phyloP scores from a whole-genome alignment of 2,113 vertebrate species.

The Trogon melanurus region DNA sequence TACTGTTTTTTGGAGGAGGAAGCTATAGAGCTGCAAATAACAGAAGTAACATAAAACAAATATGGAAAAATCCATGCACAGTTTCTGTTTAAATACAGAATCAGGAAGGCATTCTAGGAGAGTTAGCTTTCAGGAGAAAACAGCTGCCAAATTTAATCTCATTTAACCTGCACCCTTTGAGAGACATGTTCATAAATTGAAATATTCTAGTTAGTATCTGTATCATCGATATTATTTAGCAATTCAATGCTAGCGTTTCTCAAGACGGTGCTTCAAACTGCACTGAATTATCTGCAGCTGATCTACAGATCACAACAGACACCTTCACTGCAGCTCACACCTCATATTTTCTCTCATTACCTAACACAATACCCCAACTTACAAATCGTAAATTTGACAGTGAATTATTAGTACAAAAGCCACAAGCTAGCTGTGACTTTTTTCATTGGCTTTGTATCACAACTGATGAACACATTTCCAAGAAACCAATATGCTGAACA shows the following conservation, averaged over 20 bases:
- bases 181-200: background rate
- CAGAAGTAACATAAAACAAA: background rate
- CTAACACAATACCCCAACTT: fast-evolving
- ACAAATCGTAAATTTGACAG: background rate
- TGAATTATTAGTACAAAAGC: background rate
- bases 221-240: background rate
- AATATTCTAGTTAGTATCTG: background rate
- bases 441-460: background rate
- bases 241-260: background rate
- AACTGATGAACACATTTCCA: background rate
- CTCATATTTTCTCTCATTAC: background rate
- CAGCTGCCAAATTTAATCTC: background rate
- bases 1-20: background rate
- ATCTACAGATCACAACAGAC: background rate
- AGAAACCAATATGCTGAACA: background rate
- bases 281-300: background rate
- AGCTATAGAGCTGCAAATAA: background rate
- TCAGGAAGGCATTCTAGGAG: background rate
- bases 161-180: background rate
- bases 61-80: background rate
- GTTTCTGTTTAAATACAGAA: background rate
- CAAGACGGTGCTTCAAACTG: background rate
- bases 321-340: background rate
- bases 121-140: background rate
- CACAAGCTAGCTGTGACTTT: background rate